These are phyloP conservation scores for Phylloscopus collybita DNA, from an alignment of 2,797 vertebrate species.

Conservation along the genomic window DNA sequence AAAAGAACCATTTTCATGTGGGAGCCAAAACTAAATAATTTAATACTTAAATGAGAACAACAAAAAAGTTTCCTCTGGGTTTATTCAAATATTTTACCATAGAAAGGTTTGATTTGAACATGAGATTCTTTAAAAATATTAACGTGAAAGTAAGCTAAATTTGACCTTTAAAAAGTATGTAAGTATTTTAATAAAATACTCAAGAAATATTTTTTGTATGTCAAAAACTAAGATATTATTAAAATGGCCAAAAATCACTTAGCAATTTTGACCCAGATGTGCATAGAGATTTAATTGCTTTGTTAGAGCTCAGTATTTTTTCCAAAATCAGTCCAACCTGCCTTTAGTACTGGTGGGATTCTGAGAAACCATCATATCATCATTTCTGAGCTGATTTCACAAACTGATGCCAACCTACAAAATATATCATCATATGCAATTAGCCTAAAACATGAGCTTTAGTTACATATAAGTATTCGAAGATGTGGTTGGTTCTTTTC, in stretches of 20 bases:
- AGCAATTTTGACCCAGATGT: not conserved
- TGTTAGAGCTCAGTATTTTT: not conserved
- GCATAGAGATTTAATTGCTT: not conserved
- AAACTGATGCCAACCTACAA: not conserved
- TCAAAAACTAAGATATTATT: not conserved
- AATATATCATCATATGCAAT: not conserved
- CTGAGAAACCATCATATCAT: not conserved
- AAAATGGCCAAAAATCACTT: not conserved
- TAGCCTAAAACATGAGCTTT: not conserved
- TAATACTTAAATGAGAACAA: not conserved
- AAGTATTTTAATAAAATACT: fast-evolving
- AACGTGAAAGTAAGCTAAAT: not conserved
- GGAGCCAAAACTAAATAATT: conserved; percentile 1
- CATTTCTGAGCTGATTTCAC: not conserved
- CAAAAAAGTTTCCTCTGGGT: not conserved
- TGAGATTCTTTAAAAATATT: not conserved
- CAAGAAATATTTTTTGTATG: fast-evolving
- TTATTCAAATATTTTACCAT: not conserved
- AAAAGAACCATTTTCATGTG: not conserved
- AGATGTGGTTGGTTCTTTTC: not conserved
- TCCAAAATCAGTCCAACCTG: not conserved
- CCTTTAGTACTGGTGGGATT: not conserved
- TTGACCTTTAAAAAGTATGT: not conserved
- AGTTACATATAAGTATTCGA: not conserved
- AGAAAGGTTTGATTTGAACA: not conserved